Evolutionary conservation across 2,888 invertebrate genomes (phyloP).

Genomic region (Protophormia terraenovae): DNA sequence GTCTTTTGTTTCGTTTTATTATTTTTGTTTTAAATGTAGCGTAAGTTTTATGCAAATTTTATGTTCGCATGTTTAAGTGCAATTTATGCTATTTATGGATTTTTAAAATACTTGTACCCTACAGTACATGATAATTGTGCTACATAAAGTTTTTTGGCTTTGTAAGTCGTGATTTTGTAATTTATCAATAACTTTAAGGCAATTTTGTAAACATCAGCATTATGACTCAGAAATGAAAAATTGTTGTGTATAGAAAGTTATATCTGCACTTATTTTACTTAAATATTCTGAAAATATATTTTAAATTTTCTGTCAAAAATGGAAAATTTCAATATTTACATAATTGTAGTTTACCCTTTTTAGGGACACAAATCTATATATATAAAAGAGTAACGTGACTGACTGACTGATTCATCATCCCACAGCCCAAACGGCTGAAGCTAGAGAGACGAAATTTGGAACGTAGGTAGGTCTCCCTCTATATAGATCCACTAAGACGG

Average conservation of each 20-base stretch:
- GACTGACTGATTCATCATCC: too few relatives aligned
- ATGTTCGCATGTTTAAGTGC: slow-evolving; percentile 29
- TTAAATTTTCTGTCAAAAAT: too few relatives aligned
- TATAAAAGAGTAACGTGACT: too few relatives aligned
- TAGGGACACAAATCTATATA: too few relatives aligned
- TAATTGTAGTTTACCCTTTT: too few relatives aligned
- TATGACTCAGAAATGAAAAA: not conserved
- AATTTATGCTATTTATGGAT: slow-evolving; percentile 45
- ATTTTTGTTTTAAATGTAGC: slow-evolving; percentile 15
- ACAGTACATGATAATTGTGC: not conserved
- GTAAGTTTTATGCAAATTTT: slow-evolving; percentile 44
- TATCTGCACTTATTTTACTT: too few relatives aligned
- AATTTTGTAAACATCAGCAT: not conserved
- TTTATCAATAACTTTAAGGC: not conserved
- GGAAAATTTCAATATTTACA: too few relatives aligned
- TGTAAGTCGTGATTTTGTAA: not conserved
- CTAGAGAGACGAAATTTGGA: too few relatives aligned
- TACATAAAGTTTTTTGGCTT: not conserved
- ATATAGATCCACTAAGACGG: too few relatives aligned
- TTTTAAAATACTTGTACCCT: not conserved
- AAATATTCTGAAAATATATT: too few relatives aligned
- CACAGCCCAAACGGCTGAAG: too few relatives aligned
- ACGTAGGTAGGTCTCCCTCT: too few relatives aligned
- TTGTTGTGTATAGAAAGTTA: not conserved
- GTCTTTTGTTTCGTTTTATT: not conserved